A percentile compares a stretch with the other conserved stretches of the same genome.
Evolutionary conservation across 2,113 vertebrate genomes (phyloP).

Genomic region (Archocentrus centrarchus): DNA sequence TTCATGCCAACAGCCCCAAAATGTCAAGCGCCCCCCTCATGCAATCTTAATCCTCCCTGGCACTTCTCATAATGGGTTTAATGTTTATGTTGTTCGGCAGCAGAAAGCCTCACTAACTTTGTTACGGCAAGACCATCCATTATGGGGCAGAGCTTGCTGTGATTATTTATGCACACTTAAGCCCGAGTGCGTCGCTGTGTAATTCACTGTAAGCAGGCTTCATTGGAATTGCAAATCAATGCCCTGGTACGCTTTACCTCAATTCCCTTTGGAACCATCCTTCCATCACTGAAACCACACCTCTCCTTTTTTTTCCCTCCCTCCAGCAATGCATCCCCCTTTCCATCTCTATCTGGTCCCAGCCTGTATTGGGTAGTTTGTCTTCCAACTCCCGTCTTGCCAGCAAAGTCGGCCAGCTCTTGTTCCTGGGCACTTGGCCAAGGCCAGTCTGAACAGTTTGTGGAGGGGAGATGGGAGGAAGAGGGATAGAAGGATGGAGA

Average conservation of each 20-base stretch:
- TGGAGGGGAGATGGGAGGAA: background rate
- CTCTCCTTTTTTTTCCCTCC: slow-evolving; percentile 6
- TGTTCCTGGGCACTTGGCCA: slow-evolving; percentile 64
- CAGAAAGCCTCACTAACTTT: slow-evolving; percentile 66
- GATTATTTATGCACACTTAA: slow-evolving; percentile 83
- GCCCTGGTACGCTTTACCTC: slow-evolving; percentile 56
- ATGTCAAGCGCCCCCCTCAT: slow-evolving; percentile 11
- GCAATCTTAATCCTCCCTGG: slow-evolving; percentile 48
- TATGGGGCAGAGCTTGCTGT: slow-evolving; percentile 48
- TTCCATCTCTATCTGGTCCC: slow-evolving; percentile 65
- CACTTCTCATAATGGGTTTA: slow-evolving; percentile 65
- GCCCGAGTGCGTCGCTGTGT: slow-evolving; percentile 71
- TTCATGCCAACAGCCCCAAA: background rate
- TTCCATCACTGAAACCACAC: slow-evolving; percentile 42
- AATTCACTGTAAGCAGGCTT: slow-evolving; percentile 81
- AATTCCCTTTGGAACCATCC: slow-evolving; percentile 54
- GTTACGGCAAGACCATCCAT: slow-evolving; percentile 70
- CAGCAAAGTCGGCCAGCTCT: slow-evolving; percentile 47
- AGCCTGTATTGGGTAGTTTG: slow-evolving; percentile 63
- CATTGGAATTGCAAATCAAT: slow-evolving; percentile 84
- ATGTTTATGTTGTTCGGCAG: slow-evolving; percentile 63
- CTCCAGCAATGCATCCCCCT: slow-evolving; percentile 8
- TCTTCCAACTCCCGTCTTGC: slow-evolving; percentile 58
- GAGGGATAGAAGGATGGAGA: background rate
- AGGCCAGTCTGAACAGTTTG: slow-evolving; percentile 42